Percentiles rank a stretch among this genome's conserved stretches.
These are phyloP conservation scores for Ceratina australensis DNA, from an alignment of 1,140 invertebrate species.

Conservation along the genomic window DNA sequence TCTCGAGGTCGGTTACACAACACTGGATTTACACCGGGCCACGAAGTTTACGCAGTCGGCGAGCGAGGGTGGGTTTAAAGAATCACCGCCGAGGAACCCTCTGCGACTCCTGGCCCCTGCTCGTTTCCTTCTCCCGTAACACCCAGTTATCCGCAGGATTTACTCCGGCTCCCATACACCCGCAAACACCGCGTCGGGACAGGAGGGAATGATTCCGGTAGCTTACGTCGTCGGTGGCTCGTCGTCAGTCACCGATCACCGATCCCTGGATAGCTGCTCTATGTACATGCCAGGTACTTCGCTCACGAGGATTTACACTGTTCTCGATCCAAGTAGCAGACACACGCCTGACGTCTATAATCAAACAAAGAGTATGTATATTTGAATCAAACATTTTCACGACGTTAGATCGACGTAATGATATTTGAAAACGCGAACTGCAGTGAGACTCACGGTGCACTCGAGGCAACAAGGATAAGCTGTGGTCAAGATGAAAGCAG, in stretches of 20 bases:
- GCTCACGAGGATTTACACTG: constrained; percentile 43
- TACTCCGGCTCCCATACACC: constrained; percentile 29
- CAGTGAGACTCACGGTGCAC: too few relatives aligned
- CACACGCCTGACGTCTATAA: too few relatives aligned
- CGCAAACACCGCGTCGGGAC: constrained; percentile 12
- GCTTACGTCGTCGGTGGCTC: neutral
- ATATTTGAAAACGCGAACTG: too few relatives aligned
- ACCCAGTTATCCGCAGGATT: constrained; percentile 46
- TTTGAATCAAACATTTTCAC: too few relatives aligned
- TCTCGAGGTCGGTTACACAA: constrained; percentile 19
- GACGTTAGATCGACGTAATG: too few relatives aligned
- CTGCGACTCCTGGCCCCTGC: neutral
- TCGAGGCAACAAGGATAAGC: too few relatives aligned
- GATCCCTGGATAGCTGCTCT: constrained; percentile 45
- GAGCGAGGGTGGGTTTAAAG: constrained; percentile 28
- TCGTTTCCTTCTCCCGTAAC: constrained; percentile 39
- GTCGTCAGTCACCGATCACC: constrained; percentile 64
- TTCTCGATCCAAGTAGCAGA: too few relatives aligned
- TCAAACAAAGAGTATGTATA: too few relatives aligned
- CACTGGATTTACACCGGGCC: constrained; percentile 34
- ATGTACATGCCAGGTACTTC: constrained; percentile 33
- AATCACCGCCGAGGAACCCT: constrained; percentile 35
- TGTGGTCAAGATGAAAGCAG: neutral
- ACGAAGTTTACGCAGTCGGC: constrained; percentile 39
- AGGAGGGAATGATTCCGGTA: neutral